Conservation (phyloP, 1,140 invertebrate species). For the Vanessa tameamea region DNA sequence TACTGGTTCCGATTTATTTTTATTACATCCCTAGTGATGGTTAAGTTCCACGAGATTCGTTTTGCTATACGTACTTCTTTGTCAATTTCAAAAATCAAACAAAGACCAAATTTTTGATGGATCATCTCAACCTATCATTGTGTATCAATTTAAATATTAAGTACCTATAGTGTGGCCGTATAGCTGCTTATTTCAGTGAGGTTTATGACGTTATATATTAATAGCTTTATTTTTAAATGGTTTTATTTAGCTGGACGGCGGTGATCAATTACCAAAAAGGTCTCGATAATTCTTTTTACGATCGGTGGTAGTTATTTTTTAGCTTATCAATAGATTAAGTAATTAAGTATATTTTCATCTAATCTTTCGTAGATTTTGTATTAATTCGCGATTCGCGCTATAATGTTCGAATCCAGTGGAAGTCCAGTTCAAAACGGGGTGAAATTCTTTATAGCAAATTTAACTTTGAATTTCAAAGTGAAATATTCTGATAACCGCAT, state of each 20-base stretch:
- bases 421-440: not conserved
- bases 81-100: too few species aligned
- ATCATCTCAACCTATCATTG: too few species aligned
- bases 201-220: too few species aligned
- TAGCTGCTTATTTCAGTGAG: too few species aligned
- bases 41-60: not conserved
- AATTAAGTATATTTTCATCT: not conserved
- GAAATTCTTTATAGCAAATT: conserved; percentile 31
- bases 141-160: too few species aligned
- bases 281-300: too few species aligned
- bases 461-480: conserved; percentile 32
- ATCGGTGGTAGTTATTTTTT: too few species aligned
- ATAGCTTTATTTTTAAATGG: too few species aligned
- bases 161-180: too few species aligned
- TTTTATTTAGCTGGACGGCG: too few species aligned
- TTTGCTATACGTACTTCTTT: not conserved
- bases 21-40: conserved; percentile 23
- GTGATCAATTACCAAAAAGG: too few species aligned
- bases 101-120: too few species aligned
- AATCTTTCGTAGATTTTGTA: not conserved
- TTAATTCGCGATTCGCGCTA: not conserved
- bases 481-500: conserved; percentile 37
- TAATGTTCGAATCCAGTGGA: not conserved
- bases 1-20: conserved; percentile 36
- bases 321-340: not conserved